Base-by-base conservation (phyloP, 1,140 invertebrate species). In the Lutraria rhynchaena region DNA sequence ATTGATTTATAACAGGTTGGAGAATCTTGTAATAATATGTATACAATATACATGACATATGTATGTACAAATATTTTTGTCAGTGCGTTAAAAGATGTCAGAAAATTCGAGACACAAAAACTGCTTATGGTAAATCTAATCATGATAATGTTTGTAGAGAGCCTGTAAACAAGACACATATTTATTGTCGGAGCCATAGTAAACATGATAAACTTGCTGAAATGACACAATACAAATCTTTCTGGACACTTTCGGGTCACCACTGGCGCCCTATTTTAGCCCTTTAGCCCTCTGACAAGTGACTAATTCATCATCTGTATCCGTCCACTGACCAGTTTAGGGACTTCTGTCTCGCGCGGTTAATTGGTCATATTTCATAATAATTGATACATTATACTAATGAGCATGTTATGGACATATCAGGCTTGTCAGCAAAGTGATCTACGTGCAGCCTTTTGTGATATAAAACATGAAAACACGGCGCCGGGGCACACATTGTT, bases 321-420 rank as follows among this genome's bases (percentile, higher is more conserved):
- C 37, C 37, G 15, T 7, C 37, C 5, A 15, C 15, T 41, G 37
- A 41, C 37, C 37, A 41, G 5, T 41, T 41, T 15, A 41, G 15
- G 37, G n/a, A n/a, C n/a, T 1, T 22, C 4, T 55, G 75, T 77
- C 75, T 65, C 49, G 44, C 67, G 29, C 37, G 22, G 11, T 33
- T 77, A 77, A 77, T 77, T 77, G 75, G 15, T 31, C 49, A 46
- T 77, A 65, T 77, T 61, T 76, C 60, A 63, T 61, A 53, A 67
- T 67, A 77, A 77, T 65, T 77, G 75, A 77, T 63, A 77, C 63
- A 49, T 77, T 49, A 41, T 37, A 60, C 61, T 77, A 77, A 67
- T 67, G 61, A 37, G 58, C 33, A 41, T 51, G 24, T 46, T 29
- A 49, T 22, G 13, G 24, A 49, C 41, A 27, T 24, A 27, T n/a